These are phyloP conservation scores for Nomada ferruginata DNA, from an alignment of 2,888 invertebrate genomes.

Conservation along the genomic window DNA sequence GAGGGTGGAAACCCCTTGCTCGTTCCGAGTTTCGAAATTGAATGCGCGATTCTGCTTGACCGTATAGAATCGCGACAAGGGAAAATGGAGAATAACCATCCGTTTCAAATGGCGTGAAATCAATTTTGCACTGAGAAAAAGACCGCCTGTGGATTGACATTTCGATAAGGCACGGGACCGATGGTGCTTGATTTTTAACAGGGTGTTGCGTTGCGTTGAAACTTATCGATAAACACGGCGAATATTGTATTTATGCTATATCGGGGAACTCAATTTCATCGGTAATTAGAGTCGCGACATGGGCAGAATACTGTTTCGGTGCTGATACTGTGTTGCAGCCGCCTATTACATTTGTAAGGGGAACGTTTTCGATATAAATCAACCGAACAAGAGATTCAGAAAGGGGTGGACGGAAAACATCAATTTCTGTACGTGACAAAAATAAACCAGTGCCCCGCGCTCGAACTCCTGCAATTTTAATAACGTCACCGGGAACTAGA, in stretches of 20 bases:
- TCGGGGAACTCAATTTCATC: no score
- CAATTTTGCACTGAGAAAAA: conserved; percentile 9
- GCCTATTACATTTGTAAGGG: not conserved
- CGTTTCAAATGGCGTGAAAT: conserved; percentile 20
- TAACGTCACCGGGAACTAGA: conserved; percentile 26
- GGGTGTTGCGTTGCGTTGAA: no score
- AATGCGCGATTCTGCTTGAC: conserved; percentile 25
- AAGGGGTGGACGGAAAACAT: conserved; percentile 28
- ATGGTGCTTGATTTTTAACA: not conserved
- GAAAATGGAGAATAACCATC: conserved; percentile 10
- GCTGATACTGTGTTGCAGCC: no score
- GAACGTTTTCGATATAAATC: conserved; percentile 20
- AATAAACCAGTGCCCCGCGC: conserved; percentile 24
- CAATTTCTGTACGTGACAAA: conserved; percentile 34
- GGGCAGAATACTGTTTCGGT: no score
- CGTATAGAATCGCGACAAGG: conserved; percentile 3
- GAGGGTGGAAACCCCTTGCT: conserved; percentile 17
- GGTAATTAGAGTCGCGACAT: no score
- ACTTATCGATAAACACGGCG: not conserved
- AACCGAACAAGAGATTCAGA: not conserved
- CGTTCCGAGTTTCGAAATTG: conserved; percentile 40
- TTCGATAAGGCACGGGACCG: not conserved
- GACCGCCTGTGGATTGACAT: not conserved
- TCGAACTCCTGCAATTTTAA: conserved; percentile 36
- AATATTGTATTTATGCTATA: no score